phyloP scores from a whole-genome alignment of 2,797 vertebrate species.

The Sylvilagus floridanus region DNA sequence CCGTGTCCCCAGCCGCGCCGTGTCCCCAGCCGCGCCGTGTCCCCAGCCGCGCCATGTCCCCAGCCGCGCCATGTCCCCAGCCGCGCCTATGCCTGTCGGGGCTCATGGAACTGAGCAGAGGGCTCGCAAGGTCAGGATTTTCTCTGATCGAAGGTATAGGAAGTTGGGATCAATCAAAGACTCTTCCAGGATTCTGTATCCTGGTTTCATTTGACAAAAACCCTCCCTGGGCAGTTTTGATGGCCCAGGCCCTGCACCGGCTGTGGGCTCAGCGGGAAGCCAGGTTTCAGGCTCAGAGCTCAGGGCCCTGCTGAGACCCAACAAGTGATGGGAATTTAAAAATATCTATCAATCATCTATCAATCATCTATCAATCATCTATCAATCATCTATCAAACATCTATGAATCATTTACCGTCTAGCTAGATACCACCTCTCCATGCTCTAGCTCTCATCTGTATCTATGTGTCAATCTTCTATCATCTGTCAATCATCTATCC shows the following conservation, averaged over 20 bases:
- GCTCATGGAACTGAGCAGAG: background rate
- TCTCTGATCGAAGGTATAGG: background rate
- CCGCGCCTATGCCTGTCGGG: background rate
- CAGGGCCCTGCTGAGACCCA: background rate
- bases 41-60: too few species aligned
- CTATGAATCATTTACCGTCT: too few species aligned
- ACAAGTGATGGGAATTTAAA: accelerated
- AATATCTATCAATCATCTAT: background rate
- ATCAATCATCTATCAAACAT: too few species aligned
- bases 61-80: accelerated
- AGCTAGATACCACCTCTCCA: too few species aligned
- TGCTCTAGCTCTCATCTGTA: too few species aligned
- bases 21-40: too few species aligned
- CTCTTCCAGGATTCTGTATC: background rate
- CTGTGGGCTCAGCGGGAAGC: accelerated
- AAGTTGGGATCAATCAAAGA: background rate
- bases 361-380: too few species aligned
- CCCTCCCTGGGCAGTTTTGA: too few species aligned
- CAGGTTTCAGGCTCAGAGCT: background rate
- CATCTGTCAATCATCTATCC: too few species aligned
- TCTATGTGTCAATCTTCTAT: too few species aligned
- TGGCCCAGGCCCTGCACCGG: too few species aligned
- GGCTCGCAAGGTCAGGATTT: background rate
- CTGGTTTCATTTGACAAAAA: background rate
- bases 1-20: too few species aligned